Evolutionary conservation across 2,888 invertebrate genomes (phyloP), one percentile per base, ranked within the genome.

Genomic region (Salpingus planirostris): DNA sequence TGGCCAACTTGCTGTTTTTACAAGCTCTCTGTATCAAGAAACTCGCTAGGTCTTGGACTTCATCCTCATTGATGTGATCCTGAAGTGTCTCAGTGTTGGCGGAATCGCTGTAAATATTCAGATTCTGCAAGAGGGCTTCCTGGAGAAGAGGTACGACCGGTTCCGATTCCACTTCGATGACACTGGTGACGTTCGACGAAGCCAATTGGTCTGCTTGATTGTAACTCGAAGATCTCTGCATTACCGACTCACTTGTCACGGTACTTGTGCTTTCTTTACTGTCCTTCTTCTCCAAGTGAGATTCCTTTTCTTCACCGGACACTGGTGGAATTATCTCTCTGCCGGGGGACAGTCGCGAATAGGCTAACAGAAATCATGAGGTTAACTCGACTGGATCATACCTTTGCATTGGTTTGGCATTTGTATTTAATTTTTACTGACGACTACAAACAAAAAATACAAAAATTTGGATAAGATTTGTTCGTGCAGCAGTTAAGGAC

Each of bases 11-110:
- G 28, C 84, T 77, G 71, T 96, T 93, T 54, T 78, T 76, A 62
- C 89, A 86, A 1, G 96, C 92, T 32, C 95, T 74, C 29, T 77
- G 74, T 44, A 97, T 91, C 8, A 97, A 74, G 69, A 96, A 96
- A 29, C 87, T 81, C 0, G 92, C 86, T 27, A 97, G 71, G 67
- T 91, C 88, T 12, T 69, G 67, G 0, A 64, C 60, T 4, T 66
- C 67, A 13, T 73, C 68, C 3, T 66, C 67, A 11, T 55, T 52
- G 34, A 61, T 50, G 27, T 71, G 68, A 38, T 69, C 66, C 46
- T 67, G 66, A 1, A 72, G 44, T 0, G 71, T 70, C 42, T 70
- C 68, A 0, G 71, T 70, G 22, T 66, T 65, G 8, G 63, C 67
- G 2, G 70, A 69, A 29, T 67, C 65, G 1, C 59, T 61, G 29